Percentiles rank a stretch among this genome's conserved stretches.
Evolutionary conservation across 2,797 vertebrate genomes (phyloP).

Genomic region (Vireo griseus): DNA sequence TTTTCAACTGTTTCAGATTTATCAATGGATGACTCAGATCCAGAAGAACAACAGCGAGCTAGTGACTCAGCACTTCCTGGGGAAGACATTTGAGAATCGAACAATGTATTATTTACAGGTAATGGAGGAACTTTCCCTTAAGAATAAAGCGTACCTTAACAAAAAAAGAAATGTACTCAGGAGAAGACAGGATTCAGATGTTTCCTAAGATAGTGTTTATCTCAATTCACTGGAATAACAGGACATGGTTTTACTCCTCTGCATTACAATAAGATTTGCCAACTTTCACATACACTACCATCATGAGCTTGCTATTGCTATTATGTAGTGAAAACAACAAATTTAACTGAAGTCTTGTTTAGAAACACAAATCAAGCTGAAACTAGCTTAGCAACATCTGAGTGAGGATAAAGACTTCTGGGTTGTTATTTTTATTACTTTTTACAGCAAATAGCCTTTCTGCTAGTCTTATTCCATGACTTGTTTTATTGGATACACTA

Average conservation of each 20-base stretch:
- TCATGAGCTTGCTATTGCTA: neutral
- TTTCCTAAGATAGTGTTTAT: neutral
- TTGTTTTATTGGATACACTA: neutral
- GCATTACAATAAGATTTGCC: neutral
- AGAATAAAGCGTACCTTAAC: neutral
- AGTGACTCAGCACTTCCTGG: slow-evolving; percentile 62
- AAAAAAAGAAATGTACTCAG: neutral
- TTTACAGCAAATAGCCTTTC: neutral
- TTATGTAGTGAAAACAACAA: neutral
- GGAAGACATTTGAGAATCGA: slow-evolving; percentile 52
- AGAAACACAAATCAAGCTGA: slow-evolving; percentile 5
- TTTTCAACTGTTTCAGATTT: slow-evolving; percentile 63
- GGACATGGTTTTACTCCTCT: neutral
- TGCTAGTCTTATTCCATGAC: neutral
- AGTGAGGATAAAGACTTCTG: neutral
- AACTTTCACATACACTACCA: neutral
- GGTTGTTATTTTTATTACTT: neutral
- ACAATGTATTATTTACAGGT: slow-evolving; percentile 69
- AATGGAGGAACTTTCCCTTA: neutral
- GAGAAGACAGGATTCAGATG: neutral
- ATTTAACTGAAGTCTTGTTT: neutral
- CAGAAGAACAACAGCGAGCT: slow-evolving; percentile 46
- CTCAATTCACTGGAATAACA: neutral
- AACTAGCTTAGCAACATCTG: neutral
- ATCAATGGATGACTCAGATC: slow-evolving; percentile 68